phyloP scores from a whole-genome alignment of 1,140 invertebrate species.

The Drosophila subpulchrella region DNA sequence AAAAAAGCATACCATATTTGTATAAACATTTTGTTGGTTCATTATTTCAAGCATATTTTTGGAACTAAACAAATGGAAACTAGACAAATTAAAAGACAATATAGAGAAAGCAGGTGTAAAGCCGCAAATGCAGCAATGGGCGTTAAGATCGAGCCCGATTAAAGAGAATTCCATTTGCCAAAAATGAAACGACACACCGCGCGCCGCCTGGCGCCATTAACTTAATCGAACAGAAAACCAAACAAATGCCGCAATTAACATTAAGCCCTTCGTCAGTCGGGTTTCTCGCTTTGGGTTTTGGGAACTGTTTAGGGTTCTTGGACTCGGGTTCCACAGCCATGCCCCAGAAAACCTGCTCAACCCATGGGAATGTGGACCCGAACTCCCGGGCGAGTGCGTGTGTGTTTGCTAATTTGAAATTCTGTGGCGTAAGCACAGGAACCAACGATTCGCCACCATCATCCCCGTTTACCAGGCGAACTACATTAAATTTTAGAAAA shows the following conservation, averaged over 20 bases:
- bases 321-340: not conserved
- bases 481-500: conserved; percentile 76
- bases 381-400: conserved; percentile 14
- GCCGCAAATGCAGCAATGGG: conserved; percentile 1
- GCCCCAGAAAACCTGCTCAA: conserved; percentile 35
- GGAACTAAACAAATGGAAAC: not conserved
- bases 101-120: conserved; percentile 21
- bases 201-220: conserved; percentile 52
- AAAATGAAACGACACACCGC: conserved; percentile 29
- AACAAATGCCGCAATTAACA: conserved; percentile 74
- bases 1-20: too few species aligned
- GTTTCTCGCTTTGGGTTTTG: conserved; percentile 4
- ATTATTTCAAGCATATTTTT: not conserved
- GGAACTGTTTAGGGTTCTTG: not conserved
- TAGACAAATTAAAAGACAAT: not conserved
- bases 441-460: conserved; percentile 2
- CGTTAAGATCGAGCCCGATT: conserved; percentile 20
- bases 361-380: conserved; percentile 32
- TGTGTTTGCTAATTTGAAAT: conserved; percentile 62
- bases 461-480: conserved; percentile 15
- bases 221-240: conserved; percentile 71
- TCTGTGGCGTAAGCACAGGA: conserved; percentile 47
- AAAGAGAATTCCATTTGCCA: conserved; percentile 29
- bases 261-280: conserved; percentile 56
- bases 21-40: too few species aligned